Conservation (phyloP, 2,888 invertebrate species). For the Neoascia interrupta region DNA sequence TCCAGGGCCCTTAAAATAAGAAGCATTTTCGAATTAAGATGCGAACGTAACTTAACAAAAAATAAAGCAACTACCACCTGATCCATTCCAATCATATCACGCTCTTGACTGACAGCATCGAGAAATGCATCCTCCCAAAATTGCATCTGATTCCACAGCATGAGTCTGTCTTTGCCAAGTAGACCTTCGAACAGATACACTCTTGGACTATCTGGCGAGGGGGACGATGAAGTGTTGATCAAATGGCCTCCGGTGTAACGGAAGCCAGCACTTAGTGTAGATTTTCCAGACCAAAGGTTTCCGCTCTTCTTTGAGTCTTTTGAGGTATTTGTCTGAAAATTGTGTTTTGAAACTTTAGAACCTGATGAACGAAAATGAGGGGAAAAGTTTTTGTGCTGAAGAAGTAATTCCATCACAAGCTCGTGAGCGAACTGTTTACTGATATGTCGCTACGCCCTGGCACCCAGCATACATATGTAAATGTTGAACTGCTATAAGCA, state of each 20-base stretch:
- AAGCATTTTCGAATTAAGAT: no score
- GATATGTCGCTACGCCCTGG: no score
- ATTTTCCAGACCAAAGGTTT: slow-evolving; percentile 96
- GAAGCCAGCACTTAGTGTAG: slow-evolving; percentile 91
- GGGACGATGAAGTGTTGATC: slow-evolving; percentile 89
- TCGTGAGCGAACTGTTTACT: no score
- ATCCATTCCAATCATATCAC: slow-evolving; percentile 99
- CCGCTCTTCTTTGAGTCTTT: slow-evolving; percentile 88
- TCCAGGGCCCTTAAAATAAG: slow-evolving; percentile 85
- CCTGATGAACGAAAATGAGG: no score
- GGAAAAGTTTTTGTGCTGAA: no score
- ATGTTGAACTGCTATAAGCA: no score
- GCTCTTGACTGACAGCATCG: slow-evolving; percentile 97
- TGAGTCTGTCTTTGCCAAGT: slow-evolving; percentile 84
- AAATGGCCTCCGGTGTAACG: slow-evolving; percentile 93
- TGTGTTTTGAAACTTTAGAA: no score
- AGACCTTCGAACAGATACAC: slow-evolving; percentile 96
- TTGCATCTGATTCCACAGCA: slow-evolving; percentile 99
- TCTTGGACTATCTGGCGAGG: slow-evolving; percentile 91
- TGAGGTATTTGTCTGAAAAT: slow-evolving; percentile 78
- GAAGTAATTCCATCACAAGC: no score
- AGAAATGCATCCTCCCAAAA: slow-evolving; percentile 99
- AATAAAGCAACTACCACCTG: slow-evolving; percentile 82
- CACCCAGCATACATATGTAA: no score
- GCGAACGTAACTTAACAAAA: not conserved